Percentiles rank a stretch among this genome's conserved stretches.
phyloP scores from a whole-genome alignment of 2,113 vertebrate species.

The Nyctereutes procyonoides region DNA sequence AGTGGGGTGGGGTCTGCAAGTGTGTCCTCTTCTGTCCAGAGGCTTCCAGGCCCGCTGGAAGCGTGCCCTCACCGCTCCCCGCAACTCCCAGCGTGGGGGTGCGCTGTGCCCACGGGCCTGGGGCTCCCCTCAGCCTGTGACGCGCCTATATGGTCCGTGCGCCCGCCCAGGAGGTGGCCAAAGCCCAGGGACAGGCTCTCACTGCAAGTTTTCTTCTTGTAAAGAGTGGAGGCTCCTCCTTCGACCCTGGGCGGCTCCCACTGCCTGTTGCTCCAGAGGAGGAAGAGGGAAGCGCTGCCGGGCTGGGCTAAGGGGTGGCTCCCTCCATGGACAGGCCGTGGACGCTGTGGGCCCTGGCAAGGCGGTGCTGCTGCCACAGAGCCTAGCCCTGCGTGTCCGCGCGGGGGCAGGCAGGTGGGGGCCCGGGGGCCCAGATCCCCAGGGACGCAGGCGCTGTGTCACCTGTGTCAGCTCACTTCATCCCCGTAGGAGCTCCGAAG shows the following conservation, averaged over 20 bases:
- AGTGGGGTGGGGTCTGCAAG: too few relatives aligned
- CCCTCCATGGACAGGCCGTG: too few relatives aligned
- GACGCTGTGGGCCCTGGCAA: not conserved
- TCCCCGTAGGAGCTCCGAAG: not conserved
- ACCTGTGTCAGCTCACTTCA: not conserved
- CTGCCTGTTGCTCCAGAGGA: conserved; percentile 53
- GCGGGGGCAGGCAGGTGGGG: too few relatives aligned
- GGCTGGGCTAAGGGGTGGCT: conserved; percentile 42
- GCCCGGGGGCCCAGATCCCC: too few relatives aligned
- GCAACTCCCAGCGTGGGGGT: too few relatives aligned
- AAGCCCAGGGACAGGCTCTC: not conserved
- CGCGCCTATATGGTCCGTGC: too few relatives aligned
- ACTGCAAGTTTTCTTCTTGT: not conserved
- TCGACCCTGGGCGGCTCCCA: not conserved
- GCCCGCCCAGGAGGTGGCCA: not conserved
- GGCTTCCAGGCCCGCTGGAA: too few relatives aligned
- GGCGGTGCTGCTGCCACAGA: not conserved
- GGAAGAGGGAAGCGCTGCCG: not conserved
- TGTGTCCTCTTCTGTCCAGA: too few relatives aligned
- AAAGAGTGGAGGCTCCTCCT: not conserved
- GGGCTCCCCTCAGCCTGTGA: too few relatives aligned
- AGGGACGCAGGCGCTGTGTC: too few relatives aligned
- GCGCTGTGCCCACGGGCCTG: too few relatives aligned
- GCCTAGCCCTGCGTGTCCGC: not conserved
- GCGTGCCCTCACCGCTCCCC: too few relatives aligned